phyloP scores from a whole-genome alignment of 1,140 invertebrate genomes.

The Probaryconus sp. region DNA sequence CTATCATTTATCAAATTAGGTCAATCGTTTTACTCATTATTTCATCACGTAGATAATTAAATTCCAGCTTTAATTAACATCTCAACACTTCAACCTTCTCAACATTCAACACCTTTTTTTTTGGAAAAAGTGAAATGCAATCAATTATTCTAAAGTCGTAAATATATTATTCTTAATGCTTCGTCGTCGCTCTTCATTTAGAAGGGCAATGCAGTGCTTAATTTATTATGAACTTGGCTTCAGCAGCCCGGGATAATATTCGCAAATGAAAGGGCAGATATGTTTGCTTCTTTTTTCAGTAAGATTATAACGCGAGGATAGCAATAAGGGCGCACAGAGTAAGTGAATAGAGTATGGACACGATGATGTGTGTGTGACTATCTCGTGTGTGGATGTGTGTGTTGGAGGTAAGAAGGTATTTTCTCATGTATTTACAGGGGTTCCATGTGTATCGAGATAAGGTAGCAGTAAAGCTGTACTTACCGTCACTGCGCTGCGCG shows the following conservation, averaged over 20 bases:
- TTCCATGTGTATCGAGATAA: conserved; percentile 42
- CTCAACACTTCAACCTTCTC: too few relatives aligned
- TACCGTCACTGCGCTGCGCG: conserved; percentile 76
- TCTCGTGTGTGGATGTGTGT: not conserved
- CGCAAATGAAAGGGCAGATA: conserved; percentile 20
- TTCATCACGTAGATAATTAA: too few relatives aligned
- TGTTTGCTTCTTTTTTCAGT: conserved; percentile 26
- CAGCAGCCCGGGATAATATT: conserved; percentile 11
- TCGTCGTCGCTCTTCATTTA: not conserved
- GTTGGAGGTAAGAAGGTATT: conserved; percentile 19
- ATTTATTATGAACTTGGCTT: conserved; percentile 12
- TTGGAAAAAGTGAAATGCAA: too few relatives aligned
- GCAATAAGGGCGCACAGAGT: conserved; percentile 27
- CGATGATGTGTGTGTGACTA: not conserved
- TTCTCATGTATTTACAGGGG: conserved; percentile 21
- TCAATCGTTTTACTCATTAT: too few relatives aligned
- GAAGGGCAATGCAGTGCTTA: conserved; percentile 11
- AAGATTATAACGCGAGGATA: conserved; percentile 15
- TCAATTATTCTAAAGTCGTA: conserved; percentile 16
- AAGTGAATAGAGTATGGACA: conserved; percentile 18
- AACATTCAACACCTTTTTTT: too few relatives aligned
- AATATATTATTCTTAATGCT: conserved; percentile 19
- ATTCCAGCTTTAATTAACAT: too few relatives aligned
- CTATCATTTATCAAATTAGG: too few relatives aligned
- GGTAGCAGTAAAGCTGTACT: conserved; percentile 63